A percentile compares a stretch with the other conserved stretches of the same genome.
phyloP scores from a whole-genome alignment of 2,888 invertebrate genomes.

The Acheta domesticus region DNA sequence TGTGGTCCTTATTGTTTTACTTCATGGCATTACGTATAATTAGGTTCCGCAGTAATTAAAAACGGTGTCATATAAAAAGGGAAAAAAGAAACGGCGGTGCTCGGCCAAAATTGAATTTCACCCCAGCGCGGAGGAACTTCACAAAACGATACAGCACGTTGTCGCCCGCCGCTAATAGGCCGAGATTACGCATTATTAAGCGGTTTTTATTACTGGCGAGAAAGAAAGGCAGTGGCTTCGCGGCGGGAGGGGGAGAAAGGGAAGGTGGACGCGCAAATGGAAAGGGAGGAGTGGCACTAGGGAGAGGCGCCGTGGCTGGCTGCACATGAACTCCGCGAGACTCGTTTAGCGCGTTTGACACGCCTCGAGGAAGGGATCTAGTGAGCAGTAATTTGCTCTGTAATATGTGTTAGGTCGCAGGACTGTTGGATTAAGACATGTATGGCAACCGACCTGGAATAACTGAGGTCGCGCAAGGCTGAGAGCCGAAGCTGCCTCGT shows the following conservation, averaged over 20 bases:
- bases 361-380: no score
- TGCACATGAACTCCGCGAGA: no score
- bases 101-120: background rate
- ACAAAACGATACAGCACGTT: background rate
- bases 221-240: background rate
- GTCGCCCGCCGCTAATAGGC: background rate
- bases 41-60: constrained; percentile 7
- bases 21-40: constrained; percentile 18
- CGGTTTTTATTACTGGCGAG: background rate
- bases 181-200: background rate
- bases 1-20: background rate
- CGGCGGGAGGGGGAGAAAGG: background rate
- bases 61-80: background rate
- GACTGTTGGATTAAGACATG: no score
- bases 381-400: no score
- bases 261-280: background rate
- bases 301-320: no score
- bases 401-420: no score
- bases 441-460: no score
- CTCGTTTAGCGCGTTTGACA: no score
- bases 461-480: no score
- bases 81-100: background rate
- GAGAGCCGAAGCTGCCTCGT: no score
- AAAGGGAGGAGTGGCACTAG: background rate
- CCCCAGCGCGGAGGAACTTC: background rate